phyloP scores from a whole-genome alignment of 2,888 invertebrate species.

The Lasioglossum marginatum region DNA sequence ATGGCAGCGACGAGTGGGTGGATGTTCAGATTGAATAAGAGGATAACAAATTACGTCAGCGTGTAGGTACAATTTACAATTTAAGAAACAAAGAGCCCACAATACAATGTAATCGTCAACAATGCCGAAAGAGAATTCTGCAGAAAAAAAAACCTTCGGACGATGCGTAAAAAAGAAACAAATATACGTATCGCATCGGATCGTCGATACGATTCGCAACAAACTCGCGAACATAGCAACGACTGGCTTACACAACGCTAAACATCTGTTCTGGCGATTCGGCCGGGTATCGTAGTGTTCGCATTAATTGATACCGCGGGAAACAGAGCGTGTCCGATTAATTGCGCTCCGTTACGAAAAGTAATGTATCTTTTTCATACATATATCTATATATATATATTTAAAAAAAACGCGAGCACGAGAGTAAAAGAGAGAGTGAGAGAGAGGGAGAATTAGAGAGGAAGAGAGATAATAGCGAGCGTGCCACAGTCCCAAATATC shows the following conservation, averaged over 20 bases:
- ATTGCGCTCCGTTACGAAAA: slow-evolving; percentile 21
- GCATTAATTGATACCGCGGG: slow-evolving; percentile 23
- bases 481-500: slow-evolving; percentile 25
- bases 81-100: slow-evolving; percentile 11
- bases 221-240: not conserved
- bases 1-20: not conserved
- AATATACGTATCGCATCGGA: not conserved
- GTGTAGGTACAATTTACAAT: not conserved
- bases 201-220: not conserved
- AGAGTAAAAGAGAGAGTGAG: not conserved
- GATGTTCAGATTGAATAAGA: not conserved
- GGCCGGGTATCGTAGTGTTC: not conserved
- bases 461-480: not conserved
- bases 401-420: not conserved
- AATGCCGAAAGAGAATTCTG: not conserved
- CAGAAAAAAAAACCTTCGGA: not conserved
- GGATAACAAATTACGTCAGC: not conserved
- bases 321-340: slow-evolving; percentile 44
- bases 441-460: not conserved
- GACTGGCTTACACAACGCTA: not conserved
- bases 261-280: not conserved
- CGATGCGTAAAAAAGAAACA: not conserved
- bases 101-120: not conserved
- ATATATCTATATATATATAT: not conserved
- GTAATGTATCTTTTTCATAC: slow-evolving; percentile 11